Evolutionary conservation across 2,797 vertebrate genomes (phyloP), one percentile per base, ranked within the genome.

Genomic region (Cichlasoma orientale): DNA sequence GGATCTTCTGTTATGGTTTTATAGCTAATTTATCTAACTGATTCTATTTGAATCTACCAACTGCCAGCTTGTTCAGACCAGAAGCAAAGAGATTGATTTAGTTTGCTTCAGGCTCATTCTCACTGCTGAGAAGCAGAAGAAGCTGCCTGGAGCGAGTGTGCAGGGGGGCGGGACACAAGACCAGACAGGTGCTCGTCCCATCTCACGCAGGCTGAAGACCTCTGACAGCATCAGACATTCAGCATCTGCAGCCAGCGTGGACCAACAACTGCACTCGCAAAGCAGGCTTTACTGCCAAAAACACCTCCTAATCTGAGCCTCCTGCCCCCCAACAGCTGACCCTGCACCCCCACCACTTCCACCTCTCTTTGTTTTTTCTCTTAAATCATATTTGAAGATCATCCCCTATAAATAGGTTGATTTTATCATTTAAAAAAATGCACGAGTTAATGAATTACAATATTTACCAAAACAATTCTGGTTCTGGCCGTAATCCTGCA

Each of bases 101-200:
- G 41, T 0, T 1, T 27, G 14, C 23, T 66, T 44, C 7, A 66
- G 41, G 2, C 0, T 27, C 9, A 47, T 47, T 47, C 23, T 66
- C 61, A 47, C 41, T 66, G 16, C 41, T 66, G 41, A 66, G 61
- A 27, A 66, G 6, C 16, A 66, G 5, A 47, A 1, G 61, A 66
- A 66, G 41, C 41, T 66, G 13, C 41, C 41, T 44, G 14, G 38
- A 23, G 19, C 19, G 38, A 47, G 41, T 19, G 41, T 66, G 23
- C 41, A 47, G 3, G 9, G 9, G 23, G 11, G 27, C 41, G 44
- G 61, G 61, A 66, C 23, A 47, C 44, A 66, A 66, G 41, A 27
- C 6, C 59, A 61, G 21, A 38, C 21, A 66, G 38, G 1, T 66
- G 27, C 38, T 44, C 44, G 38, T 0, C 4, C 23, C 44, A 63